Evolutionary conservation across 1,140 invertebrate genomes (phyloP), one percentile per base, ranked within the genome.

Genomic region (Charaxes varanes): DNA sequence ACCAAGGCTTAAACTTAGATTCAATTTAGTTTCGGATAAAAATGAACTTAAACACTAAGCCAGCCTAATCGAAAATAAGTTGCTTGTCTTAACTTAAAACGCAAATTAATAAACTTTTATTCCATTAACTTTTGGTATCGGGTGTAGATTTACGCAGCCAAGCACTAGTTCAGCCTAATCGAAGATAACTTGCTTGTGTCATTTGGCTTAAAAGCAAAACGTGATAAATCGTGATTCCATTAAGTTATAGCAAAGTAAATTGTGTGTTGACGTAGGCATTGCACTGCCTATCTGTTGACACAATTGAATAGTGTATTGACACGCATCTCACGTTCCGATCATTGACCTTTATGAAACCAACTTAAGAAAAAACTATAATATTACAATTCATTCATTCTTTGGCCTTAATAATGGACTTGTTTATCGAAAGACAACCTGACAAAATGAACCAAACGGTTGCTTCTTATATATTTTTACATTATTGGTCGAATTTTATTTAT

Each of bases 201-300:
- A 55, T 51, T 66, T 62, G 53, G 55, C 55, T 53, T 73, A 70
- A 73, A 73, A 70, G 62, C 57, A 51, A 46, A 11, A 38, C 27
- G 30, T 62, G 62, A 71, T 74, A 71, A 66, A 69, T 51, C 45
- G 44, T 38, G 57, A 49, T 51, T 54, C 55, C 67, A 63, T 62
- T 69, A 61, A 41, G 38, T 44, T 41, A 38, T 28, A 53, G 38
- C 30, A 11, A 16, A 15, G 27, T 27, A 10, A 31, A 23, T 42
- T 24, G 16, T 45, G 19, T 2, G 18, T 31, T 31, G 35, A 40
- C 37, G 31, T 26, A 48, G 24, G 22, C 37, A 37, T 41, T 23
- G 41, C 41, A 36, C 13, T 19, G 22, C 1, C n/a, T n/a, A n/a
- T 30, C 14, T 18, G 15, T 35, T 30, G 14, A 18, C 15, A 17